Evolutionary conservation across 2,113 vertebrate species (phyloP), one percentile per base, ranked within the genome.

Genomic region (Cichladusa arquata): DNA sequence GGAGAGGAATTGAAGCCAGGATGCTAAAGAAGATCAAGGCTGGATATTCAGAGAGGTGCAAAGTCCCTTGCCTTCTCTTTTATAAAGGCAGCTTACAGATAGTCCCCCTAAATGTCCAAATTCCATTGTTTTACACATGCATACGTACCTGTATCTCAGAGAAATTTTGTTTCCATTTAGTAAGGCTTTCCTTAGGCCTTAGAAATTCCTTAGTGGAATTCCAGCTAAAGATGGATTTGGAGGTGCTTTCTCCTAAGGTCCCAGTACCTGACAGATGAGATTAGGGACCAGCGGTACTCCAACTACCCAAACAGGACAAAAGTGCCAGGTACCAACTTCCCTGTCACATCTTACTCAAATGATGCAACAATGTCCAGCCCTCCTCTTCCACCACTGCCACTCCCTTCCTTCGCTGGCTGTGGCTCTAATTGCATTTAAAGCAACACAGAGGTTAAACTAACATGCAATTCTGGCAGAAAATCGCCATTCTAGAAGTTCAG

Each of bases 321-420:
- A 81, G n/a, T 28, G 20, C 17, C 14, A 38, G 33, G 25, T 40
- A 28, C 38, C 29, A 92, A 8, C 25, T 71, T 66, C 36, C 45
- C 28, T 45, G 50, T 50, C 38, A n/a, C 31, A 23, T 42, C 40
- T 80, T 61, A 26, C 25, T 45, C 18, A 22, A 56, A 26, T 15
- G 33, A 61, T 53, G 29, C 42, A 73, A 51, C 0, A 7, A 69
- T 16, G 28, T 40, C 57, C 29, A 64, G 11, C 14, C 33, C 24
- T 36, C 20, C 28, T 56, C 24, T 48, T 80, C 40, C 28, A 19
- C 6, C 4, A 1, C 20, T 0, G 0, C 48, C 58, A 47, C 31
- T 38, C 17, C 8, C 14, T 78, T 88, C 36, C n/a, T 74, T 57
- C 62, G 33, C 25, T 17, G 67, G 51, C 28, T 34, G 14, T 71